A percentile compares a stretch with the other conserved stretches of the same genome.
phyloP scores from a whole-genome alignment of 1,140 invertebrate species.

The Triops cancriformis region DNA sequence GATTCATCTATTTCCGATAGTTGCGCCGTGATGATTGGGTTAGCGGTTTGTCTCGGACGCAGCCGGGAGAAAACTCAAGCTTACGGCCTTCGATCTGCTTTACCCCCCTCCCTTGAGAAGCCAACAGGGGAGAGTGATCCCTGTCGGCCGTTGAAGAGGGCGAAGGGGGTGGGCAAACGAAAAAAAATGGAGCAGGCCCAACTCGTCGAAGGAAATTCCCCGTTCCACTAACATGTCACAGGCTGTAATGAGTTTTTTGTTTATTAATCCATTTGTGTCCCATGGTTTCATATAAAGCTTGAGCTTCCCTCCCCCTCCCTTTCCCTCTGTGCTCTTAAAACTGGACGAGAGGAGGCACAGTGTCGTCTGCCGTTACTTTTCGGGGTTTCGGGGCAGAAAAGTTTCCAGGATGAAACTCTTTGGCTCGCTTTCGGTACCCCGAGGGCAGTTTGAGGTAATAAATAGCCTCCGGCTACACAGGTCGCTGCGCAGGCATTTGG shows the following conservation, averaged over 20 bases:
- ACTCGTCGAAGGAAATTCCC: not conserved
- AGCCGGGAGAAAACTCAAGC: too few species aligned
- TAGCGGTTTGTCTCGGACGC: too few species aligned
- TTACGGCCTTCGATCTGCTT: not conserved
- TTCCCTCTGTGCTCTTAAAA: too few species aligned
- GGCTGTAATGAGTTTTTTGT: constrained; percentile 10
- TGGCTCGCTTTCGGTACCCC: not conserved
- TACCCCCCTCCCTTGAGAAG: not conserved
- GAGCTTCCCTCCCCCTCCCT: not conserved
- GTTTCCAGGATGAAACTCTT: too few species aligned
- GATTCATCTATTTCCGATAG: too few species aligned
- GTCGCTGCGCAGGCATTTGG: not conserved
- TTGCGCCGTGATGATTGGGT: constrained; percentile 11
- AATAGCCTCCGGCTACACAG: not conserved
- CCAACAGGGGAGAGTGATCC: not conserved
- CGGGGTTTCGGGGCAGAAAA: too few species aligned
- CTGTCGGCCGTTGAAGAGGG: not conserved
- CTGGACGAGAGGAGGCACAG: too few species aligned
- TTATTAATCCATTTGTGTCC: constrained; percentile 6
- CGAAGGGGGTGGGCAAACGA: not conserved
- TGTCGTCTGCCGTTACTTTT: too few species aligned
- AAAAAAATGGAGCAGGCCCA: not conserved
- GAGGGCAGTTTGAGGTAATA: not conserved
- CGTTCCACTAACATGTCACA: not conserved
- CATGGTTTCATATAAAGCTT: constrained; percentile 2